These are phyloP conservation scores for Brachyalestes nurse DNA, from an alignment of 2,797 vertebrate genomes.

Conservation along the genomic window DNA sequence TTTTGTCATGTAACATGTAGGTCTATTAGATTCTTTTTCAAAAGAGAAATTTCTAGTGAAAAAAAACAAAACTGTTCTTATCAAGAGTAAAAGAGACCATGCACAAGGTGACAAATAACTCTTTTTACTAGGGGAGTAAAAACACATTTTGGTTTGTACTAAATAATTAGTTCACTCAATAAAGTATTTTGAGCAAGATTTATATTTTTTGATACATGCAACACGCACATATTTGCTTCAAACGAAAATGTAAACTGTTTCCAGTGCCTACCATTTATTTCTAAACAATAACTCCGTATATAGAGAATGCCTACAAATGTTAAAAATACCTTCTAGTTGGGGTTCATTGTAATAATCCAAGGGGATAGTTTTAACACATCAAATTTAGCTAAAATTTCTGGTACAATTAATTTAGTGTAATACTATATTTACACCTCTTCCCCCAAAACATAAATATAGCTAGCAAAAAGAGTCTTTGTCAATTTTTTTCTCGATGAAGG, in stretches of 20 bases:
- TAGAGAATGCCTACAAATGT: no score
- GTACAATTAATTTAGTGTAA: no score
- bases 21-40: neutral
- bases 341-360: no score
- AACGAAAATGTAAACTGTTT: neutral
- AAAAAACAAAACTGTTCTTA: neutral
- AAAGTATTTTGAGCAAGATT: neutral
- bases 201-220: neutral
- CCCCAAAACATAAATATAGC: neutral
- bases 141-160: no score
- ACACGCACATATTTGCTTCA: neutral
- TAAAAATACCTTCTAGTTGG: no score
- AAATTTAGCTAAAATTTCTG: no score
- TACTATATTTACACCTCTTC: no score
- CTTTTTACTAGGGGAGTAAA: neutral
- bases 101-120: neutral
- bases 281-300: no score
- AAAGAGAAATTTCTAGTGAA: neutral
- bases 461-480: no score
- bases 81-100: neutral
- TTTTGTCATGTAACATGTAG: neutral
- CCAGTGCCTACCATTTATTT: neutral
- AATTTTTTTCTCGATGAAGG: neutral
- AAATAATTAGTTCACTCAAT: no score
- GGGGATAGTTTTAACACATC: no score